Conservation (phyloP, 2,888 invertebrate genomes). For the Scaptomyza reducta region DNA sequence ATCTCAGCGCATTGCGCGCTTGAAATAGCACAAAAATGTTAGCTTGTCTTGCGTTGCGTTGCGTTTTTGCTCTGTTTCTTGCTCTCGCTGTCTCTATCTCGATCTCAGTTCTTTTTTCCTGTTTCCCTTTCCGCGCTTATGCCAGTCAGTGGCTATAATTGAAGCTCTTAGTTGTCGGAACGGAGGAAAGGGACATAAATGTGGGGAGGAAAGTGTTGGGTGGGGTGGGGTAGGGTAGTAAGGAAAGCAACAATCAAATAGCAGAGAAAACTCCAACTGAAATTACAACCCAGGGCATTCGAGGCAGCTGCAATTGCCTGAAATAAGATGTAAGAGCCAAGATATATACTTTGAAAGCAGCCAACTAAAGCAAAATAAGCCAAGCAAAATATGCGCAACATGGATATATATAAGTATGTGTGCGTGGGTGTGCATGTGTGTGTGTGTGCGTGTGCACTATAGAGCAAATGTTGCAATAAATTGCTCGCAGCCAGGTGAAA, state of each 20-base stretch:
- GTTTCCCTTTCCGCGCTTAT: slow-evolving; percentile 23
- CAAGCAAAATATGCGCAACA: slow-evolving; percentile 54
- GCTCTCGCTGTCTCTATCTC: slow-evolving; percentile 1
- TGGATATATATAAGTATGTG: slow-evolving; percentile 2
- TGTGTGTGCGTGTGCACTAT: slow-evolving; percentile 9
- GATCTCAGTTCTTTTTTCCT: background rate
- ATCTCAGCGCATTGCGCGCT: slow-evolving; percentile 53
- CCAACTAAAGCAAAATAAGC: slow-evolving; percentile 52
- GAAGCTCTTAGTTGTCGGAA: slow-evolving; percentile 63
- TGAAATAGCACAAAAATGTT: slow-evolving; percentile 59
- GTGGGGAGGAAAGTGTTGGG: background rate
- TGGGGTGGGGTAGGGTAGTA: background rate
- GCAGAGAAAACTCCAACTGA: slow-evolving; percentile 68
- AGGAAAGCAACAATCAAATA: slow-evolving; percentile 67
- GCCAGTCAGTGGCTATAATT: slow-evolving; percentile 68
- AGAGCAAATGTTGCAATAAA: slow-evolving; percentile 71
- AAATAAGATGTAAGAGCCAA: slow-evolving; percentile 66
- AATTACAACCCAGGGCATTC: slow-evolving; percentile 70
- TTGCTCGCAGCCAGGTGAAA: slow-evolving; percentile 70
- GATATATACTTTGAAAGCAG: slow-evolving; percentile 46
- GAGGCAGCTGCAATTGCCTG: slow-evolving; percentile 58
- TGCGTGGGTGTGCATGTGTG: slow-evolving; percentile 1
- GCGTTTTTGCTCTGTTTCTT: slow-evolving; percentile 22
- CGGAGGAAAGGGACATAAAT: slow-evolving; percentile 16
- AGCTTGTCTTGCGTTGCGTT: slow-evolving; percentile 38